These are phyloP conservation scores for Plectrocnemia conspersa DNA, from an alignment of 1,140 invertebrate genomes.

Conservation along the genomic window DNA sequence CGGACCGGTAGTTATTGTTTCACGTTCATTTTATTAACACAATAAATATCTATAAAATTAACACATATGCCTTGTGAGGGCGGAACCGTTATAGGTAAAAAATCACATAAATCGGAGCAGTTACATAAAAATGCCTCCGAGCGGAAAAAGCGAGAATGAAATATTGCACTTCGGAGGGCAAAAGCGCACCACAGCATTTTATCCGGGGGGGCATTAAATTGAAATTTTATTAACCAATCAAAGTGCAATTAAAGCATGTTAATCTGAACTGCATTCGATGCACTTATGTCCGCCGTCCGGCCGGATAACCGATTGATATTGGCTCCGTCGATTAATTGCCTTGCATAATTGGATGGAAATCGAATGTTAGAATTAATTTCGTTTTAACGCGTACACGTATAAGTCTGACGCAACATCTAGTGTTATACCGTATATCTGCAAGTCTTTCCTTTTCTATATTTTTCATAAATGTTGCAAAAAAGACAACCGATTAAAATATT, in stretches of 20 bases:
- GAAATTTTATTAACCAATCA: constrained; percentile 29
- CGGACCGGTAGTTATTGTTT: not conserved
- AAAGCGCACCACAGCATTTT: constrained; percentile 5
- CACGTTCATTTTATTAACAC: not conserved
- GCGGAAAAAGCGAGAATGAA: not conserved
- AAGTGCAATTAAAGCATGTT: constrained; percentile 28
- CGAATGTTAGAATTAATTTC: too few species aligned
- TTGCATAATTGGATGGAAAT: constrained; percentile 19
- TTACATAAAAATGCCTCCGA: not conserved
- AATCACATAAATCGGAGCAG: not conserved
- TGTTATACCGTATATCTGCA: too few species aligned
- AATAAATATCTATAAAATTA: not conserved
- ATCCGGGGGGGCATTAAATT: constrained; percentile 16
- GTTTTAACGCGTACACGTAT: too few species aligned
- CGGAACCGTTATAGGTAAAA: not conserved
- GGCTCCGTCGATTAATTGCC: constrained; percentile 12
- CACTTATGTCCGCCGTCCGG: constrained; percentile 10
- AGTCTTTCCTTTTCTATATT: too few species aligned
- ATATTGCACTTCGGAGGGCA: not conserved
- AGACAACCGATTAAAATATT: too few species aligned
- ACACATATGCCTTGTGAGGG: not conserved
- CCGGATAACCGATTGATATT: constrained; percentile 14
- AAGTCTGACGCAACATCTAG: too few species aligned
- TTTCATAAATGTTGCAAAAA: too few species aligned
- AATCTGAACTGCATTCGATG: constrained; percentile 14